Percentiles rank a stretch among this genome's conserved stretches.
Evolutionary conservation across 1,140 invertebrate species (phyloP).

Genomic region (Dolichoris vasculosae): DNA sequence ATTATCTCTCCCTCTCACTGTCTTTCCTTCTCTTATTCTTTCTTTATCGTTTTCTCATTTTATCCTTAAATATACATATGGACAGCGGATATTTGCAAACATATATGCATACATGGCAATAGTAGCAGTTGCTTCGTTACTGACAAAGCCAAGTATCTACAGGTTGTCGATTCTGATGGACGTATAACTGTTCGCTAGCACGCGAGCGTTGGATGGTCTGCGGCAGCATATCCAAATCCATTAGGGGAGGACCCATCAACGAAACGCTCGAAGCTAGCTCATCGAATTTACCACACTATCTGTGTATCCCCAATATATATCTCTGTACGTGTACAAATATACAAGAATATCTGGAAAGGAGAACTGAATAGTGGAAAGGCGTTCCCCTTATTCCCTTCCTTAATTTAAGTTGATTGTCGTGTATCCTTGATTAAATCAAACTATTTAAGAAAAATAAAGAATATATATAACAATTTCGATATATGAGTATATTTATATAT

Average conservation of each 20-base stretch:
- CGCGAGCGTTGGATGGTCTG: constrained; percentile 33
- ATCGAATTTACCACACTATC: constrained; percentile 7
- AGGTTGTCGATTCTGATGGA: constrained; percentile 54
- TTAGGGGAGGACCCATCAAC: constrained; percentile 1
- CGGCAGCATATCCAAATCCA: constrained; percentile 35
- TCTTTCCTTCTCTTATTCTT: not conserved
- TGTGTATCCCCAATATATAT: not conserved
- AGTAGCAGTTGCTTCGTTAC: not conserved
- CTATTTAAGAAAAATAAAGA: no score
- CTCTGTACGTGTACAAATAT: no score
- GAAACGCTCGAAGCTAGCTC: not conserved
- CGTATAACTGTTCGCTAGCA: constrained; percentile 40
- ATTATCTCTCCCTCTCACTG: not conserved
- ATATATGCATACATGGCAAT: not conserved
- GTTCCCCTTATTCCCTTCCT: not conserved
- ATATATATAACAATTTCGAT: no score
- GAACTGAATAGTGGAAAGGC: not conserved
- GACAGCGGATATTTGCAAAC: not conserved
- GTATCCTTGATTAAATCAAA: no score
- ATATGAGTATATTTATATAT: no score
- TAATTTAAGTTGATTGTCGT: no score
- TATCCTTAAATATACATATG: not conserved
- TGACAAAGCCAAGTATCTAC: constrained; percentile 48
- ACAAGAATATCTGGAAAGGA: not conserved
- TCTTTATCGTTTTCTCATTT: not conserved